These are phyloP conservation scores for Chelonus insularis DNA, from an alignment of 1,140 invertebrate species.

Conservation along the genomic window DNA sequence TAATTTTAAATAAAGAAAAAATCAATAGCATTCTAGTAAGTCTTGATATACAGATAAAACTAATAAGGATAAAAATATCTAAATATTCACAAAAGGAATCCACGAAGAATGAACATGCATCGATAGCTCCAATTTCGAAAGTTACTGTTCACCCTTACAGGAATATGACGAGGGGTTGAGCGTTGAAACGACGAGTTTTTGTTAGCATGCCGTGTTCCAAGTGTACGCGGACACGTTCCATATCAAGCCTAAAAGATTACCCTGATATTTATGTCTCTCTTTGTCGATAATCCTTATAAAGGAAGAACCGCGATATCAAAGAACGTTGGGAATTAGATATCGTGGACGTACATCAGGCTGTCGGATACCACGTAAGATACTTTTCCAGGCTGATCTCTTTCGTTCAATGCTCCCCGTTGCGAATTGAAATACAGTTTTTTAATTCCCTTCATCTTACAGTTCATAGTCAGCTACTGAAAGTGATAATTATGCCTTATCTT, in stretches of 20 bases:
- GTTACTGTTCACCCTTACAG: not conserved
- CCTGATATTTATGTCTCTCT: constrained; percentile 41
- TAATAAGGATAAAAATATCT: constrained; percentile 3
- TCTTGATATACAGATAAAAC: too few species aligned
- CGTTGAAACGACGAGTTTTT: not conserved
- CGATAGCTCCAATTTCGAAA: not conserved
- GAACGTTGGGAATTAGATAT: constrained; percentile 42
- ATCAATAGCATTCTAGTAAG: too few species aligned
- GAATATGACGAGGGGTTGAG: not conserved
- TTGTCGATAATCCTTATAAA: constrained; percentile 34
- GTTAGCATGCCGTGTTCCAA: not conserved
- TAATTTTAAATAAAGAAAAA: too few species aligned
- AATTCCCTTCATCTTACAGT: constrained; percentile 14
- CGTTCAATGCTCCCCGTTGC: constrained; percentile 35
- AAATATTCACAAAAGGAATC: not conserved
- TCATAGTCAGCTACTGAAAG: not conserved
- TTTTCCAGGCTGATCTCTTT: constrained; percentile 42
- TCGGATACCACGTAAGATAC: constrained; percentile 36
- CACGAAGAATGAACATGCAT: not conserved
- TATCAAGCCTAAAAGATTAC: constrained; percentile 36
- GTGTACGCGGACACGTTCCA: constrained; percentile 16
- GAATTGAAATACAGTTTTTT: constrained; percentile 35
- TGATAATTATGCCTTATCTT: constrained; percentile 30
- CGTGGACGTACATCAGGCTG: constrained; percentile 19
- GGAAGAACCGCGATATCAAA: constrained; percentile 38